Percentiles rank a stretch among this genome's conserved stretches.
Conservation (phyloP, 2,797 vertebrate species). For the Peromyscus aztecus region DNA sequence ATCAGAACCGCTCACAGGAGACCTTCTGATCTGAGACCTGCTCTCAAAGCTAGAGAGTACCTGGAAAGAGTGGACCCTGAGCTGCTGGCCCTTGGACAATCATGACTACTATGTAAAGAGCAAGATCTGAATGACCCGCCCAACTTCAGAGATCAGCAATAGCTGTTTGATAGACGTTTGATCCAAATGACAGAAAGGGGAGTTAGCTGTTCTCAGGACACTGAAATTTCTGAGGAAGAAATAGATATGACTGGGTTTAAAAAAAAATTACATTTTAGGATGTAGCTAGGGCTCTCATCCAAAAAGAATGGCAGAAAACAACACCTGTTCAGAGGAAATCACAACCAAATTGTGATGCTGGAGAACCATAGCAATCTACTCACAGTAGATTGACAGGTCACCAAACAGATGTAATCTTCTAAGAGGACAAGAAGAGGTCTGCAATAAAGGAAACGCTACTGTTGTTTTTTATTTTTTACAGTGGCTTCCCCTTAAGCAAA, state of each 20-base stretch:
- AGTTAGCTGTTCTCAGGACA: not conserved
- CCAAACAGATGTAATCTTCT: not conserved
- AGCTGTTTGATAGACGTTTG: not conserved
- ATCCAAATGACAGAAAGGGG: constrained; percentile 35
- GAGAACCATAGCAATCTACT: not conserved
- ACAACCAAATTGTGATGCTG: not conserved
- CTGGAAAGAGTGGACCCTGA: not conserved
- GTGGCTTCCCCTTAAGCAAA: too few relatives aligned
- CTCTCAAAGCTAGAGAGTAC: not conserved
- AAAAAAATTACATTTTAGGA: not conserved
- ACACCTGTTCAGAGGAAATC: not conserved
- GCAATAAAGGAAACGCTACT: not conserved
- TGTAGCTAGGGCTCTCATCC: not conserved
- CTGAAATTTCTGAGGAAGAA: not conserved
- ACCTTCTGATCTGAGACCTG: constrained; percentile 10
- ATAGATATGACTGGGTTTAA: not conserved
- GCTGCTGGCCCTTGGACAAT: not conserved
- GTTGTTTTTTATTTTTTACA: too few relatives aligned
- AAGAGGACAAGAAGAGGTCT: not conserved
- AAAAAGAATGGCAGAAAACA: not conserved
- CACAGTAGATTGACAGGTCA: not conserved
- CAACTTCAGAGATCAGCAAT: not conserved
- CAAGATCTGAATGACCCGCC: constrained; percentile 21
- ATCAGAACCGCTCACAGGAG: not conserved
- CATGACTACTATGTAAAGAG: not conserved